Conservation (phyloP, 92 coral and sea anemone species). For the Epizoanthus stellaris region DNA sequence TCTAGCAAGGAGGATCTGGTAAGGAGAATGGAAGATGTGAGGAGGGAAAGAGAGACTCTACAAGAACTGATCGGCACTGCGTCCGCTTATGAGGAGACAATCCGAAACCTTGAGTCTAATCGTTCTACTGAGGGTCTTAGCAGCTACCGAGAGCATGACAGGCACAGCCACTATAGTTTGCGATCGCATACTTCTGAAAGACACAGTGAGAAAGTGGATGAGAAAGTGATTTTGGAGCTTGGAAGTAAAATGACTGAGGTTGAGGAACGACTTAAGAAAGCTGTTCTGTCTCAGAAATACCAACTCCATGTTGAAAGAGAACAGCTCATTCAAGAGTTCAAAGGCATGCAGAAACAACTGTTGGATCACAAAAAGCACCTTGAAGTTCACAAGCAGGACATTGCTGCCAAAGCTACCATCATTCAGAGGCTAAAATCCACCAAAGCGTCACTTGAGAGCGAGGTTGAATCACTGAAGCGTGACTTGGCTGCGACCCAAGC, state of each 20-base stretch:
- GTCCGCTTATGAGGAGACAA: slow-evolving; percentile 85
- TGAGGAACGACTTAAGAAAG: slow-evolving; percentile 88
- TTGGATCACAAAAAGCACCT: slow-evolving; percentile 88
- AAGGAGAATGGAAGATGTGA: slow-evolving; percentile 70
- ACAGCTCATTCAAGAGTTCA: slow-evolving; percentile 87
- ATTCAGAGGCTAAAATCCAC: slow-evolving; percentile 88
- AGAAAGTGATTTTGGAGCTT: slow-evolving; percentile 76
- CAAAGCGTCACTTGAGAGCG: slow-evolving; percentile 89
- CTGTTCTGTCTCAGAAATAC: slow-evolving; percentile 89
- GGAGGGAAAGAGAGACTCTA: slow-evolving; percentile 75
- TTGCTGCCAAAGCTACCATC: slow-evolving; percentile 87
- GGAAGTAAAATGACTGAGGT: slow-evolving; percentile 87
- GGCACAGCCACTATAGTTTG: slow-evolving; percentile 12
- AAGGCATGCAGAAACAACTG: slow-evolving; percentile 84
- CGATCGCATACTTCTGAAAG: slow-evolving; percentile 33
- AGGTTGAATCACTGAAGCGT: slow-evolving; percentile 86
- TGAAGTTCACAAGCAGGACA: slow-evolving; percentile 85
- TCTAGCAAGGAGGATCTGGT: slow-evolving; percentile 60
- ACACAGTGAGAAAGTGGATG: slow-evolving; percentile 65
- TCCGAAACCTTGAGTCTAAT: slow-evolving; percentile 62
- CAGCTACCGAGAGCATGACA: slow-evolving; percentile 43
- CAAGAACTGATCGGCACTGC: slow-evolving; percentile 87
- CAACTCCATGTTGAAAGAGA: slow-evolving; percentile 88
- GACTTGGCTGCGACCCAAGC: slow-evolving; percentile 77
- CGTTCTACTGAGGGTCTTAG: slow-evolving; percentile 2